Conservation (phyloP, 2,888 invertebrate species). For the Phragmatobia fuliginosa region DNA sequence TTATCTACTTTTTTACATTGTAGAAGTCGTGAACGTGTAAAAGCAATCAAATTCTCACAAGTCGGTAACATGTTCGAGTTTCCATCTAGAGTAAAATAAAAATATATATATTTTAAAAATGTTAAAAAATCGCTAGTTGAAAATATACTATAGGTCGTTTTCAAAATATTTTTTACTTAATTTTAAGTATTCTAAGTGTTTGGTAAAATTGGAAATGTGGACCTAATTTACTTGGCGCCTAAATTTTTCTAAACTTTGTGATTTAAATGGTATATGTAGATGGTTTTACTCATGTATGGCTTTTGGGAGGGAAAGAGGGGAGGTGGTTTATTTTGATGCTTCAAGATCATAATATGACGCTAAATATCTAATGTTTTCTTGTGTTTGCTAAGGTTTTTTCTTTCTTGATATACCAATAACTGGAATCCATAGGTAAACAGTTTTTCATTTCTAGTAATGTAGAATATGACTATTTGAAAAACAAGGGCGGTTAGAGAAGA, state of each 20-base stretch:
- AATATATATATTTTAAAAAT: slow-evolving; percentile 42
- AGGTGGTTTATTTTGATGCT: too few relatives aligned
- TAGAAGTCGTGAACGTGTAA: too few relatives aligned
- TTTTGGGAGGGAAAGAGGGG: too few relatives aligned
- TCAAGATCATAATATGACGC: background rate
- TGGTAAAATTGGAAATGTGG: slow-evolving; percentile 19
- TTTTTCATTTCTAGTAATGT: too few relatives aligned
- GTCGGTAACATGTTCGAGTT: slow-evolving; percentile 25
- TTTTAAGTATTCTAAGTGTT: slow-evolving; percentile 37
- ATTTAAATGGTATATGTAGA: background rate
- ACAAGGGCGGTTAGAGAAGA: too few relatives aligned
- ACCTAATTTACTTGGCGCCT: slow-evolving; percentile 1
- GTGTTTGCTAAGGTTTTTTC: background rate
- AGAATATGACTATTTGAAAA: too few relatives aligned
- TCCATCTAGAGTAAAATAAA: slow-evolving; percentile 26
- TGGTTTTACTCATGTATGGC: background rate
- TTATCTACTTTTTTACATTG: too few relatives aligned
- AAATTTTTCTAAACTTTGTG: background rate
- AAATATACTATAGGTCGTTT: slow-evolving; percentile 40
- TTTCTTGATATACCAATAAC: too few relatives aligned
- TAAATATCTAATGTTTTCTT: background rate
- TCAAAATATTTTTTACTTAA: slow-evolving; percentile 45
- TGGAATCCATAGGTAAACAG: too few relatives aligned
- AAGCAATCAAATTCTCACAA: background rate
- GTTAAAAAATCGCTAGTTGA: slow-evolving; percentile 43